phyloP scores from a whole-genome alignment of 2,888 invertebrate species.

The Nyleta sp. region DNA sequence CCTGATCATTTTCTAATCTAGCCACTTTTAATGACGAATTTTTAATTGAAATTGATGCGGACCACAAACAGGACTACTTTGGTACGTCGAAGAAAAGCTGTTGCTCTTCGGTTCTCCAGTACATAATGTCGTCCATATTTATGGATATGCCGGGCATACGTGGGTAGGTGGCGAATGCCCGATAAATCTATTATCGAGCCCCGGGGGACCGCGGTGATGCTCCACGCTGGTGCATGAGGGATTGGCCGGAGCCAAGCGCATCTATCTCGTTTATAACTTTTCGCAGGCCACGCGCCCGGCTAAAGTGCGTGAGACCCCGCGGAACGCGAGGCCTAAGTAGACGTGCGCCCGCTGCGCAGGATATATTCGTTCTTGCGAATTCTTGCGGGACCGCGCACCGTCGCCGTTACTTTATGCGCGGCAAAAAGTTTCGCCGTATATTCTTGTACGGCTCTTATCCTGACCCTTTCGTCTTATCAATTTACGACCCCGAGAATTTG shows the following conservation, averaged over 20 bases:
- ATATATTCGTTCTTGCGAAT: conserved; percentile 58
- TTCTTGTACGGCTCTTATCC: conserved; percentile 58
- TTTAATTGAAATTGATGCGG: no score
- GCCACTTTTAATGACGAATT: no score
- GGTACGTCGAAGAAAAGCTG: conserved; percentile 35
- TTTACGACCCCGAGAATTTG: conserved; percentile 41
- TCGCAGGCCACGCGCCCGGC: conserved; percentile 66
- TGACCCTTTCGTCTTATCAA: conserved; percentile 60
- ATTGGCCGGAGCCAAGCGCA: conserved; percentile 70
- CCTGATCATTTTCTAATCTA: no score
- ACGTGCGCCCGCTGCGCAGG: conserved; percentile 36
- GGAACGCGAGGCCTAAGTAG: conserved; percentile 18
- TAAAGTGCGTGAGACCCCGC: conserved; percentile 58
- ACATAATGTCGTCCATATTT: conserved; percentile 74
- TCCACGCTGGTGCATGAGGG: conserved; percentile 65
- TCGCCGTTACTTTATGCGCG: conserved; percentile 49
- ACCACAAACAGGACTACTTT: background rate
- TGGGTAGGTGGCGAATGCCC: conserved; percentile 76
- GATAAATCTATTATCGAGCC: conserved; percentile 82
- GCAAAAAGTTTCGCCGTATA: conserved; percentile 54
- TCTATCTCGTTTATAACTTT: conserved; percentile 78
- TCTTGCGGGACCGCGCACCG: conserved; percentile 56
- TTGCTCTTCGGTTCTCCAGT: conserved; percentile 7
- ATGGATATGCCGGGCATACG: conserved; percentile 70
- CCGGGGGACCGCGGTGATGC: conserved; percentile 72